Evolutionary conservation across 1,140 invertebrate species (phyloP).

Genomic region (Caerostris extrusa): DNA sequence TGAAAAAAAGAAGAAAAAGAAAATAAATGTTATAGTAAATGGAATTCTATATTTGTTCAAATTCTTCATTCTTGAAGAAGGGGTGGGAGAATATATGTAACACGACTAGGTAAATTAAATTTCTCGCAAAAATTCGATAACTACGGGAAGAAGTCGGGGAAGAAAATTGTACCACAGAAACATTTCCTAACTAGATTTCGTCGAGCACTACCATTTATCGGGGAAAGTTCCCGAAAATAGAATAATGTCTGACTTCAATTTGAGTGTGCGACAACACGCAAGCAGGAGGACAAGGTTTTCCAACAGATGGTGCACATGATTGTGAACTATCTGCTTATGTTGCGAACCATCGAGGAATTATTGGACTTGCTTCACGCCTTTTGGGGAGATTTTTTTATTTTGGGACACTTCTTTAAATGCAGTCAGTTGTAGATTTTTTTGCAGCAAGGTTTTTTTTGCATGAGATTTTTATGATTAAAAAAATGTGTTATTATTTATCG

Average conservation of each 20-base stretch:
- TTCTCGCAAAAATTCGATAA: slow-evolving; percentile 61
- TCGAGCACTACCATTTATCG: slow-evolving; percentile 1
- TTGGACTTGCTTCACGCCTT: slow-evolving; percentile 7
- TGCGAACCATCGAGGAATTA: slow-evolving; percentile 11
- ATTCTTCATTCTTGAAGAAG: background rate
- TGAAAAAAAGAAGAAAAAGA: background rate
- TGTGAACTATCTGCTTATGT: slow-evolving; percentile 44
- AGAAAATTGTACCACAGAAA: slow-evolving; percentile 54
- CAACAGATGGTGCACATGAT: slow-evolving; percentile 32
- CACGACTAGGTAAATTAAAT: slow-evolving; percentile 53
- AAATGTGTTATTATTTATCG: too few species aligned
- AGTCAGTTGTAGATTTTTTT: too few species aligned
- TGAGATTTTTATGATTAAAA: too few species aligned
- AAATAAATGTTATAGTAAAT: background rate
- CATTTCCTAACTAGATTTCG: slow-evolving; percentile 64
- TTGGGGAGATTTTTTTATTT: background rate
- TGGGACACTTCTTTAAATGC: background rate
- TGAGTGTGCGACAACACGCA: slow-evolving; percentile 4
- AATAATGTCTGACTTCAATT: slow-evolving; percentile 18
- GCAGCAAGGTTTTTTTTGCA: too few species aligned
- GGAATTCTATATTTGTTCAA: slow-evolving; percentile 29
- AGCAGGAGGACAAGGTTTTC: background rate
- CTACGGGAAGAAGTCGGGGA: background rate
- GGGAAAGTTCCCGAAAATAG: slow-evolving; percentile 32
- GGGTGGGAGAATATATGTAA: background rate